A percentile compares a stretch with the other conserved stretches of the same genome.
Evolutionary conservation across 2,888 invertebrate species (phyloP).

Genomic region (Phyllotreta striolata): DNA sequence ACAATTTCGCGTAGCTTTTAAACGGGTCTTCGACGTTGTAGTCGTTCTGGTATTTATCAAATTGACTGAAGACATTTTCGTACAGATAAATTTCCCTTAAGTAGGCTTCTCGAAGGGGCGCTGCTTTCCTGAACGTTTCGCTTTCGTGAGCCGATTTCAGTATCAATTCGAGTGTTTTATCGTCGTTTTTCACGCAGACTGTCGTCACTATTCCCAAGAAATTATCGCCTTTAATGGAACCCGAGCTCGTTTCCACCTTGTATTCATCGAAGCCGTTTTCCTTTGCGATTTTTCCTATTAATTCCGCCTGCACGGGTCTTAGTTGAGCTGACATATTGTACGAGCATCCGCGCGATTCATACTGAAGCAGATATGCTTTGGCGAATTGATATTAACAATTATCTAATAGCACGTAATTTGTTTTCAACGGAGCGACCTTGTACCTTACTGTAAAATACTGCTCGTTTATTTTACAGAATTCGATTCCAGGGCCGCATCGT

Average conservation of each 20-base stretch:
- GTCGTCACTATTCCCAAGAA: constrained; percentile 45
- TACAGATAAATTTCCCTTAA: constrained; percentile 50
- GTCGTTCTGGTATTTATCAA: constrained; percentile 47
- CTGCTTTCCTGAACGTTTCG: constrained; percentile 42
- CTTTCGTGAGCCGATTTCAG: constrained; percentile 49
- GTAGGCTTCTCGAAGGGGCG: constrained; percentile 44
- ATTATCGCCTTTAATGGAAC: constrained; percentile 40
- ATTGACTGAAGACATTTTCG: constrained; percentile 43
- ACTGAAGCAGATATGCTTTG: too few relatives aligned
- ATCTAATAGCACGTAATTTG: too few relatives aligned
- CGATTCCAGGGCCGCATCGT: too few relatives aligned
- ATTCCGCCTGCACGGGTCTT: background rate
- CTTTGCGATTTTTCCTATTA: constrained; percentile 20
- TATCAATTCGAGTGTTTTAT: constrained; percentile 42
- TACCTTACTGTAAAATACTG: too few relatives aligned
- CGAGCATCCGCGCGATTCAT: too few relatives aligned
- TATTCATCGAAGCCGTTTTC: constrained; percentile 25
- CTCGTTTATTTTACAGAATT: too few relatives aligned
- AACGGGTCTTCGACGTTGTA: constrained; percentile 18
- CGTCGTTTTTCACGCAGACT: constrained; percentile 32
- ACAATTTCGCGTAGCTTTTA: constrained; percentile 26
- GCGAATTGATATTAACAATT: too few relatives aligned
- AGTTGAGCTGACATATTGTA: background rate
- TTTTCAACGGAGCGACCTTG: too few relatives aligned
- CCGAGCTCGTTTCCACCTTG: constrained; percentile 12